Conservation (phyloP, 2,888 invertebrate species). For the Trichogramma dendrolimi region DNA sequence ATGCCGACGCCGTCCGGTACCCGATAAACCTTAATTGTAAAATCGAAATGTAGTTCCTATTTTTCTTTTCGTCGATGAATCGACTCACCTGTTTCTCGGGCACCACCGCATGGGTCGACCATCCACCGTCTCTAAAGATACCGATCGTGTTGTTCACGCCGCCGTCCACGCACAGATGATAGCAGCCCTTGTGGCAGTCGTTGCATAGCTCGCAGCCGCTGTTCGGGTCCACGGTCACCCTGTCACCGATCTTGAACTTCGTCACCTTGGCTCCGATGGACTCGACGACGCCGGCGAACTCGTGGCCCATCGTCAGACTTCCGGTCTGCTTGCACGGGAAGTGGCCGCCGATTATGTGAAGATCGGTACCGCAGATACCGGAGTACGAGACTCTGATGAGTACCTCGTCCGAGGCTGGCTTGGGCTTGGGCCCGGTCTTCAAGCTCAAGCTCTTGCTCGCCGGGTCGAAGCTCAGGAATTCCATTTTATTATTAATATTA, state of each 20-base stretch:
- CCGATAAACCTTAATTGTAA: constrained; percentile 35
- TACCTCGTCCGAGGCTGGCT: constrained; percentile 54
- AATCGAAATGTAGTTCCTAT: not conserved
- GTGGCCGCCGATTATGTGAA: constrained; percentile 68
- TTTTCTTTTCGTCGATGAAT: not conserved
- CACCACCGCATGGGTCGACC: constrained; percentile 63
- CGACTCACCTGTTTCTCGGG: constrained; percentile 61
- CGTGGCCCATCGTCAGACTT: constrained; percentile 63
- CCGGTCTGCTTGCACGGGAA: constrained; percentile 61
- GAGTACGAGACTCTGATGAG: constrained; percentile 65
- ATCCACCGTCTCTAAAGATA: constrained; percentile 65
- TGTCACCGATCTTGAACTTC: constrained; percentile 61
- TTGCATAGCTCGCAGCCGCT: constrained; percentile 62
- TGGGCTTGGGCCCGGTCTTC: constrained; percentile 36
- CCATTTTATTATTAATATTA: constrained; percentile 34
- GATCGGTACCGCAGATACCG: constrained; percentile 70
- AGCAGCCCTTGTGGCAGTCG: constrained; percentile 61
- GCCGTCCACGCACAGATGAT: constrained; percentile 62
- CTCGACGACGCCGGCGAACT: constrained; percentile 63
- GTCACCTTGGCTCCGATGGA: constrained; percentile 58
- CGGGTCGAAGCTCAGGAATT: constrained; percentile 44
- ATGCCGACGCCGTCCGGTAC: constrained; percentile 43
- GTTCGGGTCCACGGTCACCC: constrained; percentile 68
- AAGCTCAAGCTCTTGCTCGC: constrained; percentile 36
- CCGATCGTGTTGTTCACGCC: constrained; percentile 65